These are phyloP conservation scores for Nothura maculosa DNA, from an alignment of 2,797 vertebrate species.

Conservation along the genomic window DNA sequence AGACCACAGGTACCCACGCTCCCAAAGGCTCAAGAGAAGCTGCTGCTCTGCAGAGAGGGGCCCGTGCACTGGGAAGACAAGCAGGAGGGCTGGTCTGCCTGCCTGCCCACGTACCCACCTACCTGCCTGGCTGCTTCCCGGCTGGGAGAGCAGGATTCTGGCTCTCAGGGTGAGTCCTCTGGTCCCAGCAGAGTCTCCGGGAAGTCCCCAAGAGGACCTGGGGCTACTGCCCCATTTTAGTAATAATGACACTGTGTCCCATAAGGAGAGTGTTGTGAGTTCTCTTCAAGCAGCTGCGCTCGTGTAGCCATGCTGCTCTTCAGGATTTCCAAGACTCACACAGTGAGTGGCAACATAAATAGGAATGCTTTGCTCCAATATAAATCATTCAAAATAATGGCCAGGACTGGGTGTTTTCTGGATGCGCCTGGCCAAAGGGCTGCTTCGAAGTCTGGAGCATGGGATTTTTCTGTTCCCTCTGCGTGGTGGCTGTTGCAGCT, in stretches of 20 bases:
- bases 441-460: neutral
- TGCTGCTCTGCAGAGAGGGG: neutral
- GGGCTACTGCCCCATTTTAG: neutral
- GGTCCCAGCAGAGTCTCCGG: accelerated
- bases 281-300: neutral
- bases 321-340: neutral
- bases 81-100: neutral
- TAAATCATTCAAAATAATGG: neutral
- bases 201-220: neutral
- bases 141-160: neutral
- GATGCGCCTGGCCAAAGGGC: neutral
- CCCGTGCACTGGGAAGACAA: neutral
- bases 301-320: neutral
- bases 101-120: no score
- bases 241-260: neutral
- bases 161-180: neutral
- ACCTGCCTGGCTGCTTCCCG: neutral
- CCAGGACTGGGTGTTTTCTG: neutral
- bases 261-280: neutral
- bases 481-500: neutral
- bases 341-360: neutral
- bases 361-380: neutral
- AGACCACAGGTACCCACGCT: neutral
- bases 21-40: neutral
- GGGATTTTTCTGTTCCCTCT: neutral